Evolutionary conservation across 2,888 invertebrate species (phyloP).

Genomic region (Ichneumoninae sp.): DNA sequence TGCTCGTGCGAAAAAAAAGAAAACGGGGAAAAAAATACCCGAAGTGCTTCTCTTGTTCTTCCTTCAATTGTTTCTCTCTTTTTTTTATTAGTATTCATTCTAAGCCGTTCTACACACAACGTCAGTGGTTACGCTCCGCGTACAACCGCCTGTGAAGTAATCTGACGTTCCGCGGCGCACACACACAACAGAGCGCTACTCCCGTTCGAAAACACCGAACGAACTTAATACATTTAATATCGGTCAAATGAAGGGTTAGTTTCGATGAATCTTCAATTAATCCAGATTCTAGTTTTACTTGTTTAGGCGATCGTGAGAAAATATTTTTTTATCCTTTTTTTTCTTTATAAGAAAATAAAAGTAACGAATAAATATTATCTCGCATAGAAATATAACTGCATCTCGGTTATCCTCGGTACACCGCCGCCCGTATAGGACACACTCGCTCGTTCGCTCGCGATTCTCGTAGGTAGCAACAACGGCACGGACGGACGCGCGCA

Average conservation of each 20-base stretch:
- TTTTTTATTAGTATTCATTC: slow-evolving; percentile 22
- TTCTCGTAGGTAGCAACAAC: slow-evolving; percentile 71
- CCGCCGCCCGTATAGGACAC: slow-evolving; percentile 47
- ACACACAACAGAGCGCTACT: slow-evolving; percentile 11
- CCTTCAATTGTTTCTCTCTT: slow-evolving; percentile 5
- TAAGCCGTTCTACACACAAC: background rate
- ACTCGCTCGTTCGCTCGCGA: slow-evolving; percentile 48
- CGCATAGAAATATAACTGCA: slow-evolving; percentile 20
- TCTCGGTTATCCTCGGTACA: slow-evolving; percentile 22
- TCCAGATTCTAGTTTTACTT: background rate
- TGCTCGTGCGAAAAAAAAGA: slow-evolving; percentile 27
- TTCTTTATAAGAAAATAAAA: background rate
- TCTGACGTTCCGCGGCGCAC: slow-evolving; percentile 43
- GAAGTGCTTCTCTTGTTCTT: slow-evolving; percentile 38
- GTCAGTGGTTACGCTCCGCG: background rate
- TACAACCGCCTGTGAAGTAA: background rate
- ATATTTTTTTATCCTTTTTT: background rate
- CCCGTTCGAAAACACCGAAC: slow-evolving; percentile 38
- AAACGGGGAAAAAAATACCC: slow-evolving; percentile 27
- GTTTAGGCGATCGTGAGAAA: background rate
- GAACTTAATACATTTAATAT: slow-evolving; percentile 26
- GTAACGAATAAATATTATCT: slow-evolving; percentile 8
- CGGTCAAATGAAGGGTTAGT: background rate
- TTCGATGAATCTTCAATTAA: background rate
- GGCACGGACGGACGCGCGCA: slow-evolving; percentile 61